Evolutionary conservation across 2,797 vertebrate species (phyloP).

Genomic region (Lycodopsis pacificus): DNA sequence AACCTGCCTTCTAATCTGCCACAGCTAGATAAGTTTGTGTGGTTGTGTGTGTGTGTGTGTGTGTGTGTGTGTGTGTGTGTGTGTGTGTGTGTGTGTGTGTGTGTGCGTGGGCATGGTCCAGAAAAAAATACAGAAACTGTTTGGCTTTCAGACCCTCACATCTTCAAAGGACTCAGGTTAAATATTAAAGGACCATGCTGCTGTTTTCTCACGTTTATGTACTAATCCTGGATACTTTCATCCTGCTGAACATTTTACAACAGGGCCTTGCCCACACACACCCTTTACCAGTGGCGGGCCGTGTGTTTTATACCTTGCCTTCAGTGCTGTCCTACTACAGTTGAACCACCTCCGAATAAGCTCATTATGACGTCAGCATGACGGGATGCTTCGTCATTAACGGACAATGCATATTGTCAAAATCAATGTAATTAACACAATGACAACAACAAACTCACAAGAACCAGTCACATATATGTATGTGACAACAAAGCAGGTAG

Average conservation of each 20-base stretch:
- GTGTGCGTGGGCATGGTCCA: slow-evolving; percentile 17
- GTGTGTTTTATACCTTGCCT: no score
- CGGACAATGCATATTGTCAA: no score
- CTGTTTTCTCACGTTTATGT: slow-evolving; percentile 49
- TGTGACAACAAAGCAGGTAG: no score
- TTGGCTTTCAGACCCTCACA: slow-evolving; percentile 14
- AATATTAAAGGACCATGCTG: slow-evolving; percentile 59
- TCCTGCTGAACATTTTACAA: slow-evolving; percentile 10
- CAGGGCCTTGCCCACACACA: not conserved
- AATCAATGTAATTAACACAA: no score
- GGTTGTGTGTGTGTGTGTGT: slow-evolving; percentile 4
- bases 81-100: not conserved
- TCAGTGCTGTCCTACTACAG: no score
- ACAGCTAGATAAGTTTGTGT: slow-evolving; percentile 38
- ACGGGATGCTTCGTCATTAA: no score
- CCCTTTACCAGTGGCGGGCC: not conserved
- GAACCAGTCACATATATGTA: no score
- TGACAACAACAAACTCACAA: no score
- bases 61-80: not conserved
- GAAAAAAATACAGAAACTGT: not conserved
- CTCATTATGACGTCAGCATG: no score
- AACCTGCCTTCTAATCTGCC: slow-evolving; percentile 67
- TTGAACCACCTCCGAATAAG: no score
- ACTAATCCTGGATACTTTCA: slow-evolving; percentile 2
- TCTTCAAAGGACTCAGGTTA: slow-evolving; percentile 55